A percentile compares a stretch with the other conserved stretches of the same genome.
phyloP scores from a whole-genome alignment of 2,797 vertebrate species.

The Lutjanus argentimaculatus region DNA sequence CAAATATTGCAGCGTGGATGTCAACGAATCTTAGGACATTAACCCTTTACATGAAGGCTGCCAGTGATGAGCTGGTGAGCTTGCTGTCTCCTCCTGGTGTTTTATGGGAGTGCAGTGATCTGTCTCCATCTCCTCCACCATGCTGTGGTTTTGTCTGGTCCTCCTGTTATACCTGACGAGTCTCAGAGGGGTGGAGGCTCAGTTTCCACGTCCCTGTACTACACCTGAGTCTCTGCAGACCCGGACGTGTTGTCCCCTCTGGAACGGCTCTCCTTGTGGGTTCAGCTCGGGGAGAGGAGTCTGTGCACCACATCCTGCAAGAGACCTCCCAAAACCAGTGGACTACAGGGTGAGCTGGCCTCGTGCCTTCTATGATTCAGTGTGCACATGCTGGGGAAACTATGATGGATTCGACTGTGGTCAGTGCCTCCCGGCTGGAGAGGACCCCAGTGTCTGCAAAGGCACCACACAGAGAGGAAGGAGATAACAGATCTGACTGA shows the following conservation, averaged over 20 bases:
- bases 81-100: background rate
- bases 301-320: conserved; percentile 30
- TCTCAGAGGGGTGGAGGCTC: conserved; percentile 15
- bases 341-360: conserved; percentile 57
- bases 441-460: conserved; percentile 3
- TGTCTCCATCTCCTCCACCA: conserved; percentile 20
- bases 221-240: conserved; percentile 20
- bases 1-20: conserved; percentile 29
- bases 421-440: conserved; percentile 50
- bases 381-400: conserved; percentile 46
- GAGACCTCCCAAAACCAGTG: conserved; percentile 19
- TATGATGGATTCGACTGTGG: conserved; percentile 58
- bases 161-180: background rate
- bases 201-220: conserved; percentile 43
- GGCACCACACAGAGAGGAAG: conserved; percentile 32
- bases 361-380: conserved; percentile 30
- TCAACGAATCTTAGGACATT: background rate
- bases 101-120: background rate
- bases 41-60: background rate
- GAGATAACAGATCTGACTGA: conserved; percentile 51
- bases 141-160: conserved; percentile 14
- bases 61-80: background rate
- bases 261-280: conserved; percentile 38
- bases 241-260: conserved; percentile 29
- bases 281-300: conserved; percentile 35